phyloP scores from a whole-genome alignment of 2,888 invertebrate species.

The Schizotus pectinicornis region DNA sequence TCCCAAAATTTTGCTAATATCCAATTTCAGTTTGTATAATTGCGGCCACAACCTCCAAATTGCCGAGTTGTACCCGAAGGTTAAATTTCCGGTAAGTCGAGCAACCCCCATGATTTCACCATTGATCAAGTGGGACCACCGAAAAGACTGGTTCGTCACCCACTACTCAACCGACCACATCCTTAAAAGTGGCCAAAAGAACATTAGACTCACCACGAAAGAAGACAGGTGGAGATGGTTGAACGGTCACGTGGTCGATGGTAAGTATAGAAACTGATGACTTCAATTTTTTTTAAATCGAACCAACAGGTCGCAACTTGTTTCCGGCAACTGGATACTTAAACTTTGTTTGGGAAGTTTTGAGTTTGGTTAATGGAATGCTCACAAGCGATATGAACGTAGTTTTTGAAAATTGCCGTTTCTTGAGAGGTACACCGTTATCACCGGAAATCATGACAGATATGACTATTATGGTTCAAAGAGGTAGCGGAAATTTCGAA shows the following conservation, averaged over 20 bases:
- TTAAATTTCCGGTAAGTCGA: conserved; percentile 82
- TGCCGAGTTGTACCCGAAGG: conserved; percentile 75
- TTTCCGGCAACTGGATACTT: conserved; percentile 69
- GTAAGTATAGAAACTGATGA: too few relatives aligned
- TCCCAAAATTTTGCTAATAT: neutral
- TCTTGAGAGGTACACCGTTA: conserved; percentile 59
- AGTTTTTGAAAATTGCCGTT: conserved; percentile 65
- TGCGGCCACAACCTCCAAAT: conserved; percentile 77
- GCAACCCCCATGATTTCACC: conserved; percentile 62
- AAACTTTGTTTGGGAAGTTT: conserved; percentile 62
- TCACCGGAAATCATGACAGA: conserved; percentile 53
- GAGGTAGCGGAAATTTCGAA: conserved; percentile 46
- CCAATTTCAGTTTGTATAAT: conserved; percentile 70
- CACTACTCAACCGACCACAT: too few relatives aligned
- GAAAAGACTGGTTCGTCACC: conserved; percentile 66
- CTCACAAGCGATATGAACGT: conserved; percentile 60
- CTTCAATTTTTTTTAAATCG: too few relatives aligned
- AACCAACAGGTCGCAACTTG: conserved; percentile 48
- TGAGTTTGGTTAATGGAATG: conserved; percentile 56
- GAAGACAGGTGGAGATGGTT: conserved; percentile 76
- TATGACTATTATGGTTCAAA: conserved; percentile 41
- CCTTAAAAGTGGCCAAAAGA: conserved; percentile 67
- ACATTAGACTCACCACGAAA: conserved; percentile 64
- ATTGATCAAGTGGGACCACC: conserved; percentile 86
- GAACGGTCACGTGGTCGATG: conserved; percentile 83